Evolutionary conservation across 2,888 invertebrate species (phyloP), one percentile per base, ranked within the genome.

Genomic region (Ecliptopera silaceata): DNA sequence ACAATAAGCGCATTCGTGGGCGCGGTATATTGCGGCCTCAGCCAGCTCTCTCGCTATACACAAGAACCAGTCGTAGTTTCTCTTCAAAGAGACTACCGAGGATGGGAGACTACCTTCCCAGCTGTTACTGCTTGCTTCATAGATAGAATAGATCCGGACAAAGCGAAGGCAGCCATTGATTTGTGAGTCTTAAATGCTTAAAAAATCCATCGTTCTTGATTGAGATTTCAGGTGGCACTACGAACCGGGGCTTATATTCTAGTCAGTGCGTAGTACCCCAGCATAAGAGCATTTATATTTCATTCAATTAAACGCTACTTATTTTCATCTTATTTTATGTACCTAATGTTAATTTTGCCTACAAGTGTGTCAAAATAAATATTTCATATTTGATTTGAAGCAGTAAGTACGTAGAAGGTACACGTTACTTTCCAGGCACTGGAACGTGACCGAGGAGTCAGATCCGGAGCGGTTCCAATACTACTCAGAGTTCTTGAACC

Each of bases 51-150:
- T 0, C 70, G 91, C n/a, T 91, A 85, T 71, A 84, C 75, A 51
- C 80, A 79, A 0, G 89, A 88, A 43, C 91, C 91, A 0, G 88
- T 91, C 0, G 91, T 91, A 39, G 91, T 91, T 0, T 91, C 91
- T 0, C 61, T 92, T 38, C 84, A 90, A 63, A 66, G 88, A 6
- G 88, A 92, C 70, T 91, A 86, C 63, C 68, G 92, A 0, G 71
- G 76, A 44, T 92, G 91, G 91, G 80, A 85, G 70, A 85, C 84
- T 1, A 81, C 77, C 3, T 91, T 89, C 67, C 92, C 92, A 0
- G 91, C 91, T 0, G 76, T 92, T 47, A 92, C 92, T 0, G 88
- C 88, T 1, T 92, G 92, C 70, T 84, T 85, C 60, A 52, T 80
- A 1, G 83, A 88, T 2, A 70, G 88, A 8, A 73, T 88, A 4